A percentile compares a stretch with the other conserved stretches of the same genome.
Evolutionary conservation across 1,140 invertebrate species (phyloP).

Genomic region (Pemphigus obesinymphae): DNA sequence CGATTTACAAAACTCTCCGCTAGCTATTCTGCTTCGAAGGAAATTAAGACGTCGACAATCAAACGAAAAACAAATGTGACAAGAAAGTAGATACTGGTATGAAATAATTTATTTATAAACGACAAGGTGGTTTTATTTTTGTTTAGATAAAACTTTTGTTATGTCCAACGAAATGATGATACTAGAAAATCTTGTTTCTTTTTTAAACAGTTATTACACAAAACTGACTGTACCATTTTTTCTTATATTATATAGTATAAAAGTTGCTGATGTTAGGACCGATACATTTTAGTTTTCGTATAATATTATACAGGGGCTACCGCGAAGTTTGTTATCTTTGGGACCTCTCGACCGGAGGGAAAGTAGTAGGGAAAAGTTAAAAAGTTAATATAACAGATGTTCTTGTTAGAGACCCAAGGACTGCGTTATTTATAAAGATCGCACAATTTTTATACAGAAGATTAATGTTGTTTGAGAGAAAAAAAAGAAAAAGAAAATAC

Average conservation of each 20-base stretch:
- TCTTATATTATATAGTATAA: neutral
- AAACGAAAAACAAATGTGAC: neutral
- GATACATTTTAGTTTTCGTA: slow-evolving; percentile 37
- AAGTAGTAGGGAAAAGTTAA: slow-evolving; percentile 24
- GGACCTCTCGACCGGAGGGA: neutral
- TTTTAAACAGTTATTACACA: neutral
- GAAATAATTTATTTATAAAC: neutral
- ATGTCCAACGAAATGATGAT: neutral
- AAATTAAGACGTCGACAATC: neutral
- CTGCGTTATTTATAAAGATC: slow-evolving; percentile 34
- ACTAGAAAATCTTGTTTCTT: slow-evolving; percentile 14
- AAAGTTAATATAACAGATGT: slow-evolving; percentile 41
- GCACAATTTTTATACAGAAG: slow-evolving; percentile 22
- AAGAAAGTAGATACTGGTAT: neutral
- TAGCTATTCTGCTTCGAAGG: neutral
- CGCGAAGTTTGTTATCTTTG: slow-evolving; percentile 32
- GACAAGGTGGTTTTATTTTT: neutral
- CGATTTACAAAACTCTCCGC: neutral
- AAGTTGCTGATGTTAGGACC: slow-evolving; percentile 29
- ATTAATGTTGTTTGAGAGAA: slow-evolving; percentile 26
- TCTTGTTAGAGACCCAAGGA: neutral
- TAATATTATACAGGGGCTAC: slow-evolving; percentile 20
- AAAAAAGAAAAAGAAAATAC: neutral
- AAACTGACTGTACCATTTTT: neutral
- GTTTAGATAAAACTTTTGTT: neutral